These are phyloP conservation scores for Agrilus mali DNA, from an alignment of 2,888 invertebrate species.

Conservation along the genomic window DNA sequence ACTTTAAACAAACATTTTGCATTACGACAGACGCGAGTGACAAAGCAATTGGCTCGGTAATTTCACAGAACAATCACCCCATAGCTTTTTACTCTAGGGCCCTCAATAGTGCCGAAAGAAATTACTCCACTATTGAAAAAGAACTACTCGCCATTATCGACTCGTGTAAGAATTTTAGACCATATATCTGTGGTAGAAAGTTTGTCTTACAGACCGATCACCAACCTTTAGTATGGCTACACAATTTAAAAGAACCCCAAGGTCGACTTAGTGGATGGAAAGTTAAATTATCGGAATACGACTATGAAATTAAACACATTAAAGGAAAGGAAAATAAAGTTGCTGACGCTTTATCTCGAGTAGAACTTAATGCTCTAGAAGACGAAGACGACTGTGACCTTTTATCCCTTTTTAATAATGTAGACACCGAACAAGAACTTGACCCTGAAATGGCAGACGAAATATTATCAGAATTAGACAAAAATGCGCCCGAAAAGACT, in stretches of 20 bases:
- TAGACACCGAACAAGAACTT: background rate
- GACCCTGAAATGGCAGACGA: background rate
- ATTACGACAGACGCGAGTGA: conserved; percentile 10
- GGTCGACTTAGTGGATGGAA: background rate
- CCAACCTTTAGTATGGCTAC: background rate
- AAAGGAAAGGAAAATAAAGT: conserved; percentile 1
- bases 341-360: background rate
- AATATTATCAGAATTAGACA: no score
- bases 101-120: conserved; percentile 6
- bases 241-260: background rate
- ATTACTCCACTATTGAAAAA: conserved; percentile 6
- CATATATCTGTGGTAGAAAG: background rate
- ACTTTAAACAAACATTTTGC: conserved; percentile 10
- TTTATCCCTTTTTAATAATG: background rate
- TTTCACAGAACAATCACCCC: conserved; percentile 10
- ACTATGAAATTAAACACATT: background rate
- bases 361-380: background rate
- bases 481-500: no score
- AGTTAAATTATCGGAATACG: background rate
- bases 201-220: background rate
- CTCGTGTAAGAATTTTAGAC: background rate
- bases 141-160: conserved; percentile 2
- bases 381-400: background rate
- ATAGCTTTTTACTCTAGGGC: conserved; percentile 6
- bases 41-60: conserved; percentile 10